A percentile compares a stretch with the other conserved stretches of the same genome.
Evolutionary conservation across 2,113 vertebrate species (phyloP).

Genomic region (Morphnarchus princeps): DNA sequence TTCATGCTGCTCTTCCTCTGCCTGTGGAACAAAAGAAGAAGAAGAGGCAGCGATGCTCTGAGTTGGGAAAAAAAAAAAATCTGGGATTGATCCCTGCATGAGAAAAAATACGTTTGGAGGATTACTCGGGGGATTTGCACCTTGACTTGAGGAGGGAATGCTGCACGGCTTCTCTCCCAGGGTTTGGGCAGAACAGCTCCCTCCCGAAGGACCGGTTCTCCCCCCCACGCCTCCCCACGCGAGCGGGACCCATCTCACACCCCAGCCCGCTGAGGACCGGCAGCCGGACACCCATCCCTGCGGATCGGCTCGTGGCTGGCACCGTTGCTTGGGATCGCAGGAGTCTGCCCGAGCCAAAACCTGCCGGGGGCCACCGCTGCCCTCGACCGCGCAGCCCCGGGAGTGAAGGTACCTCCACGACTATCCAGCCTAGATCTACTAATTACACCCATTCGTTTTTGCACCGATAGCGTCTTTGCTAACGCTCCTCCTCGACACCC

Average conservation of each 20-base stretch:
- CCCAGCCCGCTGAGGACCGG: background rate
- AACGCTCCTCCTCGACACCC: no score
- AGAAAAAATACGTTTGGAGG: background rate
- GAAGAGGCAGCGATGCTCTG: background rate
- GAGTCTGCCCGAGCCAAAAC: background rate
- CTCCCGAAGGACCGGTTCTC: background rate
- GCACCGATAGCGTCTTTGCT: background rate
- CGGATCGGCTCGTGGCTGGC: fast-evolving
- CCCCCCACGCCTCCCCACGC: fast-evolving
- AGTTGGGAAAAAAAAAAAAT: background rate
- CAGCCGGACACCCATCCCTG: background rate
- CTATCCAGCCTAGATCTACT: background rate
- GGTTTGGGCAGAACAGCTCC: background rate
- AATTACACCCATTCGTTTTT: background rate
- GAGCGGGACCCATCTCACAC: background rate
- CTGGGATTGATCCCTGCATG: background rate
- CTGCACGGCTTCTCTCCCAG: background rate
- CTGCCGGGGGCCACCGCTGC: background rate
- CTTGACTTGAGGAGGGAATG: background rate
- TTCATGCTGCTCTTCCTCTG: background rate
- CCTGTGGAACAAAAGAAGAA: background rate
- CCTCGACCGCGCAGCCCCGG: background rate
- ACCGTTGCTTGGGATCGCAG: fast-evolving
- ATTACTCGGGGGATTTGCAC: background rate
- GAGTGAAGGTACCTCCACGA: fast-evolving